Base-by-base conservation (phyloP, 2,888 invertebrate genomes). In the Temnothorax rugatulus region DNA sequence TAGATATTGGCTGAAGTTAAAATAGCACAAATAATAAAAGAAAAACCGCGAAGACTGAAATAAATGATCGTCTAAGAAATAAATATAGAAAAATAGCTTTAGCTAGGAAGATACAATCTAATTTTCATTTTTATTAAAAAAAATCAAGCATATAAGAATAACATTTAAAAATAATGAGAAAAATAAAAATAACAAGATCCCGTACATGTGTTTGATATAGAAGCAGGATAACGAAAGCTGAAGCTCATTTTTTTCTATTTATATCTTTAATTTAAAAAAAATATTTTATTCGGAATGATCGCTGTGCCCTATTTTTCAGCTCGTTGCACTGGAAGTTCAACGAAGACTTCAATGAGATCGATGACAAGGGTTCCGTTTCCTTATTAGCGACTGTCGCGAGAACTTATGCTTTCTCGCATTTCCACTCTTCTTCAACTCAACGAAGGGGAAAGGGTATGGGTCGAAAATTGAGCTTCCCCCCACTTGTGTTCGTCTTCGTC, bases 311-410 rank as follows among this genome's bases (percentile, higher is more conserved):
- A 85, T 83, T 89, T 88, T 69, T 87, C 87, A 63, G 73, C 66
- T 68, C 84, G 61, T 79, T 68, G 82, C 84, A 77, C 83, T 81
- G 89, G 82, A 86, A 86, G 63, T 75, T 68, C 8, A 63, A 57
- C 34, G 69, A 74, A 74, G 76, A 89, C 66, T 83, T 71, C 38
- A 54, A 52, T 57, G 83, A 83, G 59, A 77, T 83, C 82, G 59
- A 68, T 85, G 84, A 73, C 61, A 69, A 82, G 82, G 85, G 77
- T 82, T 54, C 77, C 71, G 84, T 63, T 88, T 90, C 84, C 90
- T 90, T 90, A 90, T 90, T 90, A 90, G 89, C 87, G 84, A 90
- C 88, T 87, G 90, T 89, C 90, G 89, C 88, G 84, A 59, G 75
- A 74, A 64, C 75, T 77, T 68, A 74, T 68, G 87, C 79, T 73